A percentile compares a stretch with the other conserved stretches of the same genome.
Evolutionary conservation across 2,113 vertebrate species (phyloP).

Genomic region (Leucoraja erinaceus): DNA sequence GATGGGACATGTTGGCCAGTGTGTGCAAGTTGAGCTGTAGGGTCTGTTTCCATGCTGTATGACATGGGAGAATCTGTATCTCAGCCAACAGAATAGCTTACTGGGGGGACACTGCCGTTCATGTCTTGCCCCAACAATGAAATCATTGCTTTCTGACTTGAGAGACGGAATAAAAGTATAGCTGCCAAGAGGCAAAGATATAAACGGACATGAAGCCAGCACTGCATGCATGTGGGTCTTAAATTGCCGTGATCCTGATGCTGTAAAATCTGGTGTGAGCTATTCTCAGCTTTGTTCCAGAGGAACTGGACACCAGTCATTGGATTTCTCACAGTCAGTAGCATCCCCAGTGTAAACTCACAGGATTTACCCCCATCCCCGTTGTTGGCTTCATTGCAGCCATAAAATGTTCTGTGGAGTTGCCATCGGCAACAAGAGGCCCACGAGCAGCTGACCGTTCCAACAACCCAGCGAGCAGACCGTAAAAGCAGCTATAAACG

Average conservation of each 20-base stretch:
- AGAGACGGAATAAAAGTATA: not conserved
- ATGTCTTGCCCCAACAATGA: not conserved
- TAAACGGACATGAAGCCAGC: not conserved
- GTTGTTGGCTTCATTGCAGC: not conserved
- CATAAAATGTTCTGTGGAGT: not conserved
- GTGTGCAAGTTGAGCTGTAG: too few relatives aligned
- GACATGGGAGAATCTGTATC: too few relatives aligned
- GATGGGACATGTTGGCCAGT: too few relatives aligned
- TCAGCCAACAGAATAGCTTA: not conserved
- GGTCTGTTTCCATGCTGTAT: too few relatives aligned
- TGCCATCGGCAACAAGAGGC: slow-evolving; percentile 8
- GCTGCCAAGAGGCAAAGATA: not conserved
- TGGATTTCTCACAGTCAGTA: not conserved
- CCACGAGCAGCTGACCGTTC: not conserved
- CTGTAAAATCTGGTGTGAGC: not conserved
- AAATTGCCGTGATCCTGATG: not conserved
- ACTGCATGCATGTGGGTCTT: not conserved
- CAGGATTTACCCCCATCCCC: not conserved
- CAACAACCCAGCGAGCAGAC: not conserved
- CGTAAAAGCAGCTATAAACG: slow-evolving; percentile 18
- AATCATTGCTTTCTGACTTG: not conserved
- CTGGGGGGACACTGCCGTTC: not conserved
- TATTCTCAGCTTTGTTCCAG: not conserved
- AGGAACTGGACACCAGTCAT: not conserved
- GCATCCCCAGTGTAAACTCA: not conserved